phyloP scores from a whole-genome alignment of 2,113 vertebrate species.

The Mustelus asterias region DNA sequence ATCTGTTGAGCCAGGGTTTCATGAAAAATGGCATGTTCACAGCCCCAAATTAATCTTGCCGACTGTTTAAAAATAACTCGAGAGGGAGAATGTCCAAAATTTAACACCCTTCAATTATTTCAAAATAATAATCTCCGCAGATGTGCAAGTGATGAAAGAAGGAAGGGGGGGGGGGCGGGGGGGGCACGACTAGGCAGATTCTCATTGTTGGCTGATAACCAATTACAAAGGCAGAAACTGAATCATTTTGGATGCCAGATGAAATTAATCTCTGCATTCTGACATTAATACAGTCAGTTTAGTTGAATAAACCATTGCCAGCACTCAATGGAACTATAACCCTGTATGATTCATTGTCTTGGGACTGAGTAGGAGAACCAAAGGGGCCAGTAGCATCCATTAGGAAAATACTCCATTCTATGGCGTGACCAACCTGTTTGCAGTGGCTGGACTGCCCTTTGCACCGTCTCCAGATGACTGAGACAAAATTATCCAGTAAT shows the following conservation, averaged over 20 bases:
- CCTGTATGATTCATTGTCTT: background rate
- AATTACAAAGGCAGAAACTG: background rate
- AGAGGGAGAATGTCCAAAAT: no score
- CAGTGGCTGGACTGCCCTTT: background rate
- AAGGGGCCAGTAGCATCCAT: background rate
- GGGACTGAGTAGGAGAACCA: background rate
- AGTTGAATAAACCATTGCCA: background rate
- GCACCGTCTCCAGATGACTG: background rate
- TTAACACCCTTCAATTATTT: no score
- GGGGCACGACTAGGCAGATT: no score
- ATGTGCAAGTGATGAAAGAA: background rate
- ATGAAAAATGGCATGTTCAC: no score
- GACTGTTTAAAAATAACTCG: no score
- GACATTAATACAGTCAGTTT: background rate
- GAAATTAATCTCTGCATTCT: background rate
- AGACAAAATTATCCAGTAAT: background rate
- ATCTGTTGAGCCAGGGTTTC: no score
- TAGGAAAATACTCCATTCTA: background rate
- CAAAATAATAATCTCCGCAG: no score
- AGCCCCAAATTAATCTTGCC: no score
- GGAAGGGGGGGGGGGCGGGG: no score
- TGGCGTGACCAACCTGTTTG: background rate
- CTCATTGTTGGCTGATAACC: no score
- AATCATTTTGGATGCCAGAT: background rate
- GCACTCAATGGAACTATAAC: background rate